Percentiles rank a stretch among this genome's conserved stretches.
Conservation (phyloP, 2,888 invertebrate genomes). For the Callimorpha dominula region DNA sequence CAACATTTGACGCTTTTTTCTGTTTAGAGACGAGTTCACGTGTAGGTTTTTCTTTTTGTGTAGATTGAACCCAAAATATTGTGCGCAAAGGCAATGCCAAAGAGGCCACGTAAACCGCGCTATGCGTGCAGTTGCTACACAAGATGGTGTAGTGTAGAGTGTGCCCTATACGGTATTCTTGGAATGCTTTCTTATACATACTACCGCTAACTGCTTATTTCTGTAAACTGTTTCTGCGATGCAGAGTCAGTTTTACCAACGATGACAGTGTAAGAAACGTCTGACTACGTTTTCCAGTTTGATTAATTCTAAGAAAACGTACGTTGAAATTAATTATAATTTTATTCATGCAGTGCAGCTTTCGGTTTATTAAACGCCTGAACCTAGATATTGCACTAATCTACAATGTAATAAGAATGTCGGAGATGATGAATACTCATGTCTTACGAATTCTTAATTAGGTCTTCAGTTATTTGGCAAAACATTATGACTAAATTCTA, state of each 20-base stretch:
- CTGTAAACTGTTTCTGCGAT: too few relatives aligned
- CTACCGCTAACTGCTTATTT: not conserved
- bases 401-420: slow-evolving; percentile 56
- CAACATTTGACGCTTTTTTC: not conserved
- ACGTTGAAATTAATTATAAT: slow-evolving; percentile 78
- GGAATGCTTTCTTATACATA: not conserved
- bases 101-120: not conserved
- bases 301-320: slow-evolving; percentile 69
- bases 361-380: slow-evolving; percentile 67
- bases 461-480: not conserved
- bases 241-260: too few relatives aligned
- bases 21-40: not conserved
- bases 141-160: not conserved
- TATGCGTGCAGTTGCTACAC: not conserved
- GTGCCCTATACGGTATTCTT: not conserved
- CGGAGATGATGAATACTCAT: slow-evolving; percentile 49
- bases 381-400: slow-evolving; percentile 38
- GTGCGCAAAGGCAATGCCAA: not conserved
- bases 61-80: not conserved
- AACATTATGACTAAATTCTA: not conserved
- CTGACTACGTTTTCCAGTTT: slow-evolving; percentile 54
- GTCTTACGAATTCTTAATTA: slow-evolving; percentile 47
- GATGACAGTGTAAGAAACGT: slow-evolving; percentile 34
- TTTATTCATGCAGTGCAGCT: slow-evolving; percentile 74
- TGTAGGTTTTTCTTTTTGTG: not conserved